Base-by-base conservation (phyloP, 2,797 vertebrate genomes). In the Psittacula echo region DNA sequence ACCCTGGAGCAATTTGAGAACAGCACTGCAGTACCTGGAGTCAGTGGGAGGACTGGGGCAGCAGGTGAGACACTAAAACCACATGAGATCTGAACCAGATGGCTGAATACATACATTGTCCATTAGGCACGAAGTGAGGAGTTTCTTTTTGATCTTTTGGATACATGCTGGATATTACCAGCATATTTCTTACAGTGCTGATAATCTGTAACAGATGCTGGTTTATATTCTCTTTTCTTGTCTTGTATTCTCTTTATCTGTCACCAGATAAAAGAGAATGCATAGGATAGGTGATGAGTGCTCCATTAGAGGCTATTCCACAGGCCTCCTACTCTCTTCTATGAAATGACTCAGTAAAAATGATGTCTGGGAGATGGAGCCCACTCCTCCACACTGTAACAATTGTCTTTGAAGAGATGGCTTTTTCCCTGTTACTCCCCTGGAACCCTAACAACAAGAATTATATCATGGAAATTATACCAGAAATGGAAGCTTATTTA, bases 1-100 rank as follows among this genome's bases (percentile, higher is more conserved):
- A 8, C 95, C 97, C 88, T 98, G 68, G 99, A 99, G 92, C 98
- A 98, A 92, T 99, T 98, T 91, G 98, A 99, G 96, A 99, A 98
- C 89, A 98, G 97, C 94, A 98, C 98, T 7, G 44, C 67, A 6
- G 98, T 98, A 17, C 95, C 97, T 53, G 98, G 99, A 91, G 94
- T 97, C 97, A 98, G 93, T 14, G 99, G 99, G 27, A 98, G 81
- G 93, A 98, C 98, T 13, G 98, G 98, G 21, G 98, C 98, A 67
- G 98, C 99, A 98, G 99, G 99, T 99, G 96, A 96, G 94, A 34
- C 10, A 7, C 30, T 77, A 19, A 53, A 89, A n/a, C 34, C 23
- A 24, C 30, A 64, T 1, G 2, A 61, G 9, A 5, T 50, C 71
- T 94, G 45, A 66, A 42, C 48, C 54, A 64, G 6, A 26, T 56